Evolutionary conservation across 2,888 invertebrate species (phyloP).

Genomic region (Rutpela maculata): DNA sequence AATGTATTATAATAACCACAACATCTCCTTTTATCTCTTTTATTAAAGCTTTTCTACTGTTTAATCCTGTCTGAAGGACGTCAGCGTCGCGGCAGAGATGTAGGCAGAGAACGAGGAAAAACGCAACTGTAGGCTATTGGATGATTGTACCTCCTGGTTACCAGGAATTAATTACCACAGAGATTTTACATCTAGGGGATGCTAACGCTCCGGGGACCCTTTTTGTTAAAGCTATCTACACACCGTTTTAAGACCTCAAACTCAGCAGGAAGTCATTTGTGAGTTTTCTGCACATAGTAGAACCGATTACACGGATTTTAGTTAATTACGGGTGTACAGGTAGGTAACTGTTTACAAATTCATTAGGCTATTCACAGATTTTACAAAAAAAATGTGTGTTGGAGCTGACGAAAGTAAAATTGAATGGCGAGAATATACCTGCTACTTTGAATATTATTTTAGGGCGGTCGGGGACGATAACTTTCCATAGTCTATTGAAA

Average conservation of each 20-base stretch:
- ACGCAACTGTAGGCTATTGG: slow-evolving; percentile 30
- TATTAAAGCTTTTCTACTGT: slow-evolving; percentile 39
- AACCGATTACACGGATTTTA: slow-evolving; percentile 46
- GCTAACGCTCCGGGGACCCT: slow-evolving; percentile 24
- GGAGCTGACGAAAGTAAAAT: no score
- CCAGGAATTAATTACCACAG: slow-evolving; percentile 61
- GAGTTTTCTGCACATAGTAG: slow-evolving; percentile 21
- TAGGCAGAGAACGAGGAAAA: slow-evolving; percentile 30
- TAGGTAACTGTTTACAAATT: slow-evolving; percentile 15
- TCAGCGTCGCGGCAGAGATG: background rate
- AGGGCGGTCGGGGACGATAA: no score
- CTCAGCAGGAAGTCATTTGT: slow-evolving; percentile 43
- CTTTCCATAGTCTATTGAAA: no score
- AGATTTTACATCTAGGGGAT: slow-evolving; percentile 56
- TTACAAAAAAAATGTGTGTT: background rate
- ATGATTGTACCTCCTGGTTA: slow-evolving; percentile 48
- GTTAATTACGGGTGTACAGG: slow-evolving; percentile 27
- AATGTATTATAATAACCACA: slow-evolving; percentile 44
- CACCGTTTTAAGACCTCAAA: slow-evolving; percentile 46
- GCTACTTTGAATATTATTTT: background rate
- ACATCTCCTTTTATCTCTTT: slow-evolving; percentile 46
- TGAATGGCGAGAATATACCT: background rate
- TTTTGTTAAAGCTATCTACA: slow-evolving; percentile 42
- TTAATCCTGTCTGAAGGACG: slow-evolving; percentile 46
- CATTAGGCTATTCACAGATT: background rate